Evolutionary conservation across 2,888 invertebrate genomes (phyloP).

Genomic region (Aphodius granarius): DNA sequence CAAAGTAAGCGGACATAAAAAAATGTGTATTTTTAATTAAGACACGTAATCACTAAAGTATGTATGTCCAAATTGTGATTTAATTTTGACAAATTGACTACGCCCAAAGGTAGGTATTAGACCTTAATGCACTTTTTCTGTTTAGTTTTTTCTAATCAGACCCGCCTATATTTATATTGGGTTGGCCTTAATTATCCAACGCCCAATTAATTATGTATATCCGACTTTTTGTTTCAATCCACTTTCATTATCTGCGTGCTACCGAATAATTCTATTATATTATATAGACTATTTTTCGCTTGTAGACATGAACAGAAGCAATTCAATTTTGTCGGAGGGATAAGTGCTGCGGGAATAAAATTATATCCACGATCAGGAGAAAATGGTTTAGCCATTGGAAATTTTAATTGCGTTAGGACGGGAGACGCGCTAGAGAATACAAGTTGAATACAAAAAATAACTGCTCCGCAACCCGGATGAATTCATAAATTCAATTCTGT

Average conservation of each 20-base stretch:
- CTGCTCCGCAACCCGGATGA: constrained; percentile 9
- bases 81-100: background rate
- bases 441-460: background rate
- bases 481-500: constrained; percentile 30
- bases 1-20: too few relatives aligned
- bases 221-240: background rate
- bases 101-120: background rate
- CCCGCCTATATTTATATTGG: background rate
- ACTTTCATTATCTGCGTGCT: too few relatives aligned
- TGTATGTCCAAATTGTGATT: background rate
- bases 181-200: background rate
- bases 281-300: background rate
- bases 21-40: too few relatives aligned
- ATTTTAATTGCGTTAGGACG: background rate
- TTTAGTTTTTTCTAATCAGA: background rate
- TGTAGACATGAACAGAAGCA: background rate
- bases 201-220: background rate
- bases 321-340: background rate
- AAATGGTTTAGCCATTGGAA: background rate
- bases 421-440: background rate
- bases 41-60: too few relatives aligned
- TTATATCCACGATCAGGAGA: background rate
- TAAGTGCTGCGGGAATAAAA: background rate
- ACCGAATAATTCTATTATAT: background rate
- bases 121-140: background rate